Evolutionary conservation across 2,113 vertebrate species (phyloP).

Genomic region (Albula goreensis): DNA sequence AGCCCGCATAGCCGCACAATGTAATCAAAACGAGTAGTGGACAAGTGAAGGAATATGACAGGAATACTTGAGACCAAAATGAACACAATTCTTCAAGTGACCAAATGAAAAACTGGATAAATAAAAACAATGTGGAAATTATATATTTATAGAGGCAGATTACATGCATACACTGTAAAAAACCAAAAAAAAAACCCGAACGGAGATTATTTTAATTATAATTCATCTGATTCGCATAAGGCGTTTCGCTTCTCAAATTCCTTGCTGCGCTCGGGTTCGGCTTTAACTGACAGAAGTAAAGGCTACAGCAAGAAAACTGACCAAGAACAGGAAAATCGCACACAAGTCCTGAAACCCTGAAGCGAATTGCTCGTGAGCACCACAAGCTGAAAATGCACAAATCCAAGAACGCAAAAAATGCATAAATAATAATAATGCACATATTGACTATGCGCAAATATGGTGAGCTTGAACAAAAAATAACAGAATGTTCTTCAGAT

Average conservation of each 20-base stretch:
- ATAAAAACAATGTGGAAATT: background rate
- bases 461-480: too few species aligned
- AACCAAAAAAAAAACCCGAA: background rate
- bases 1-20: background rate
- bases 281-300: background rate
- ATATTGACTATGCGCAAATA: background rate
- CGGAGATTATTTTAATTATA: background rate
- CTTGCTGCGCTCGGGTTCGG: background rate
- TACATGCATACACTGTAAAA: background rate
- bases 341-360: background rate
- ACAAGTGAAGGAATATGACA: background rate
- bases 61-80: background rate
- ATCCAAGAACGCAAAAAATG: background rate
- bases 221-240: background rate
- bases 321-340: background rate
- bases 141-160: background rate
- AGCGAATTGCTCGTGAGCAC: background rate
- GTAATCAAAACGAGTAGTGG: background rate
- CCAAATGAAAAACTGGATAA: background rate
- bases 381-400: background rate
- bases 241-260: background rate
- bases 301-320: background rate
- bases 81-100: too few species aligned
- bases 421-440: background rate
- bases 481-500: too few species aligned